phyloP scores from a whole-genome alignment of 1,140 invertebrate species.

The Pinna nobilis region DNA sequence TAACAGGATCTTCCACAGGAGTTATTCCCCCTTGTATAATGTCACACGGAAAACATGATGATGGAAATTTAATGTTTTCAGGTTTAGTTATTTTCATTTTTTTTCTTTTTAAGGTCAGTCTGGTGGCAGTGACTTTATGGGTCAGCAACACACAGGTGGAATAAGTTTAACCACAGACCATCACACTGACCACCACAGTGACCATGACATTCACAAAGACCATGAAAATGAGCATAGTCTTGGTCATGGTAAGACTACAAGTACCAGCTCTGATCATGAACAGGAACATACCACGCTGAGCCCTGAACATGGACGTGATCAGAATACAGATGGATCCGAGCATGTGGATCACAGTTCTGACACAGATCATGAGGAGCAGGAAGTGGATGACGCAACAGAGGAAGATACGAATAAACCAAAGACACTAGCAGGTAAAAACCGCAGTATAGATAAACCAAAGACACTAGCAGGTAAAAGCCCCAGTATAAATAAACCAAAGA shows the following conservation, averaged over 20 bases:
- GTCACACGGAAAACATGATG: too few species aligned
- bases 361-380: conserved; percentile 10
- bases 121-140: conserved; percentile 61
- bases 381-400: conserved; percentile 4
- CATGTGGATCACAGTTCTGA: conserved; percentile 5
- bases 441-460: too few species aligned
- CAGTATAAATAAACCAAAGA: too few species aligned
- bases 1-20: too few species aligned
- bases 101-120: conserved; percentile 59
- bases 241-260: neutral
- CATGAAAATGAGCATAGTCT: too few species aligned
- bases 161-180: conserved; percentile 31
- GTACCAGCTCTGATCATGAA: neutral
- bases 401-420: too few species aligned
- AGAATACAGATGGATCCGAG: conserved; percentile 12
- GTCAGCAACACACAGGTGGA: conserved; percentile 11
- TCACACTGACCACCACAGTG: conserved; percentile 15
- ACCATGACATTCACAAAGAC: conserved; percentile 5
- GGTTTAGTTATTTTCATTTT: neutral
- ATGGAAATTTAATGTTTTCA: too few species aligned
- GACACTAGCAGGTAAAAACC: too few species aligned
- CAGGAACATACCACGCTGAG: neutral
- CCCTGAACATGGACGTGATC: neutral
- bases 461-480: too few species aligned
- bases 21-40: too few species aligned